A percentile compares a stretch with the other conserved stretches of the same genome.
Evolutionary conservation across 2,113 vertebrate species (phyloP).

Genomic region (Dipodomys ordii): DNA sequence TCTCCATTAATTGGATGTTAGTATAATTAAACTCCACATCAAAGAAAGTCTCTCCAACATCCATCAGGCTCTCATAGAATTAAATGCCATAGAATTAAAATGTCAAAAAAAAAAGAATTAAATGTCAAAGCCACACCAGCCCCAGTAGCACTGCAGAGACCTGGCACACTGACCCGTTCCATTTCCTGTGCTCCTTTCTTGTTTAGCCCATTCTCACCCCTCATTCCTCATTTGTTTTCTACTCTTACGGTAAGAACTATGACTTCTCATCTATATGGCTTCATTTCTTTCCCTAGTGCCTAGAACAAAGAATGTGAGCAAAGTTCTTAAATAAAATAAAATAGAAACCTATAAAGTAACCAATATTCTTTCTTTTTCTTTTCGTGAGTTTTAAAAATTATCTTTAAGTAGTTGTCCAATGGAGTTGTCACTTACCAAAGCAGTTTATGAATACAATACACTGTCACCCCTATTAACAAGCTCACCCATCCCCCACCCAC

Average conservation of each 20-base stretch:
- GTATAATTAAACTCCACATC: not conserved
- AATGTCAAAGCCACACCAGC: not conserved
- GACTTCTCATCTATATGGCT: not conserved
- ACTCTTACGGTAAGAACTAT: not conserved
- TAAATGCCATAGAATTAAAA: not conserved
- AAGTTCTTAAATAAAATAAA: not conserved
- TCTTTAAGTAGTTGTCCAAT: too few species aligned
- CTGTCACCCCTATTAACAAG: too few species aligned
- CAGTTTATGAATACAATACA: too few species aligned
- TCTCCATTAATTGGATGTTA: accelerated
- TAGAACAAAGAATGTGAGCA: not conserved
- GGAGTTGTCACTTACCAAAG: too few species aligned
- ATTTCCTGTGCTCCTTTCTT: not conserved
- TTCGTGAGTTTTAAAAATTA: too few species aligned
- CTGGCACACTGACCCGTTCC: not conserved
- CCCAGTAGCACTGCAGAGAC: too few species aligned
- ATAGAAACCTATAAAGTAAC: not conserved
- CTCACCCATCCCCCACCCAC: too few species aligned
- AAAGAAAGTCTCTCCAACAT: not conserved
- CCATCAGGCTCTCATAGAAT: not conserved
- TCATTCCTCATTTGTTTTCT: not conserved
- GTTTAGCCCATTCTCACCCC: too few species aligned
- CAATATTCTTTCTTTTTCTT: not conserved
- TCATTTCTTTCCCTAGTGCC: not conserved
- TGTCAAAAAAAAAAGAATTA: not conserved